Conservation (phyloP, 2,888 invertebrate genomes). For the Mythimna albipuncta region DNA sequence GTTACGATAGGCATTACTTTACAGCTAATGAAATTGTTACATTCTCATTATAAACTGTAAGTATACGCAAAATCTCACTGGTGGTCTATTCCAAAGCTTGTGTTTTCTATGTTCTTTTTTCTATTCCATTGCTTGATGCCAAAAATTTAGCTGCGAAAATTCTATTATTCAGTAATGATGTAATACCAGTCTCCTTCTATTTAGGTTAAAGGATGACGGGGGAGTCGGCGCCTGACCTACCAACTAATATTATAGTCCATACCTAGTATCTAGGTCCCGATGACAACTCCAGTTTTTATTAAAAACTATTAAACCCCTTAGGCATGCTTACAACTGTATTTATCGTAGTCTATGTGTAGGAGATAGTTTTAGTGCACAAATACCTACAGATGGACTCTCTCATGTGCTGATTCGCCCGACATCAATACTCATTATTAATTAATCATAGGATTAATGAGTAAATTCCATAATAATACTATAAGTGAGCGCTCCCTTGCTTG, state of each 20-base stretch:
- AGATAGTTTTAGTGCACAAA: slow-evolving; percentile 60
- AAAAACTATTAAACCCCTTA: slow-evolving; percentile 36
- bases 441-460: slow-evolving; percentile 87
- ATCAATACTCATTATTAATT: slow-evolving; percentile 86
- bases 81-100: slow-evolving; percentile 88
- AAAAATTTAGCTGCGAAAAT: slow-evolving; percentile 87
- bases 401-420: slow-evolving; percentile 75
- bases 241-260: slow-evolving; percentile 47
- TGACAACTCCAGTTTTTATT: slow-evolving; percentile 40
- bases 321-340: slow-evolving; percentile 55
- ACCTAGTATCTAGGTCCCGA: slow-evolving; percentile 60
- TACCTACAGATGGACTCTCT: slow-evolving; percentile 42
- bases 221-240: slow-evolving; percentile 71
- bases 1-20: neutral
- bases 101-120: slow-evolving; percentile 75
- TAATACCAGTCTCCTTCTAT: slow-evolving; percentile 84
- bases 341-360: slow-evolving; percentile 57
- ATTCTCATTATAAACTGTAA: slow-evolving; percentile 23
- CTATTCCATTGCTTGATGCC: slow-evolving; percentile 89
- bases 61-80: slow-evolving; percentile 79
- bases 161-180: slow-evolving; percentile 83
- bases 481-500: slow-evolving; percentile 89
- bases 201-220: slow-evolving; percentile 83
- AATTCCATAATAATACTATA: slow-evolving; percentile 89
- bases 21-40: slow-evolving; percentile 19